Evolutionary conservation across 1,140 invertebrate species (phyloP), one percentile per base, ranked within the genome.

Genomic region (Belonocnema kinseyi): DNA sequence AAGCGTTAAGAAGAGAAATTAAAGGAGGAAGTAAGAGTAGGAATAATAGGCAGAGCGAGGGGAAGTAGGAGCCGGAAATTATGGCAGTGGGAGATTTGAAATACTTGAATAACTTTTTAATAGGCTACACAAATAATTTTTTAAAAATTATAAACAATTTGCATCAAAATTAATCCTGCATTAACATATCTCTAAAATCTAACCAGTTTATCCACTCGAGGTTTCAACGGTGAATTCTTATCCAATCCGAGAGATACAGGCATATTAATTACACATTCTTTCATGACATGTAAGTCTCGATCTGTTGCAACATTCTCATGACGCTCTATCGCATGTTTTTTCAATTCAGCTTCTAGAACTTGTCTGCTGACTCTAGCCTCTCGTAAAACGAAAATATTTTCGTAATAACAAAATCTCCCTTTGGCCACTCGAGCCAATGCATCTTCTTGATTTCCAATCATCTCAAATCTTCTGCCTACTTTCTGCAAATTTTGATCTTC

Each of bases 191-290:
- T 26, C 50, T 40, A 14, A 1, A 50, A 61, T 73, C 72, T 85
- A 85, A 91, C 91, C 76, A 95, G 93, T 80, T 92, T 90, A 87
- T 97, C 95, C 21, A 96, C 93, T 73, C 93, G 88, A 1, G 93
- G 92, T 83, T 96, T 96, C 1, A 97, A 87, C 7, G 96, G 95
- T 1, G 96, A 96, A 89, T 96, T 96, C 84, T 95, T 96, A 83
- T 96, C 94, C 82, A 97, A 92, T 3, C 95, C 96, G 76, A 97
- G 90, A 4, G 95, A 95, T 58, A 97, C 93, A 0, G 96, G 96
- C 93, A 96, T 95, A 77, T 95, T 93, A 21, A 97, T 94, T 3
- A 96, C 93, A 88, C 96, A 97, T 77, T 96, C 94, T 50, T 92
- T 89, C 96, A 97, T 97, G 19, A 97, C 95, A 80, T 97, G 96